Evolutionary conservation across 2,113 vertebrate genomes (phyloP).

Genomic region (Alaudala cheleensis): DNA sequence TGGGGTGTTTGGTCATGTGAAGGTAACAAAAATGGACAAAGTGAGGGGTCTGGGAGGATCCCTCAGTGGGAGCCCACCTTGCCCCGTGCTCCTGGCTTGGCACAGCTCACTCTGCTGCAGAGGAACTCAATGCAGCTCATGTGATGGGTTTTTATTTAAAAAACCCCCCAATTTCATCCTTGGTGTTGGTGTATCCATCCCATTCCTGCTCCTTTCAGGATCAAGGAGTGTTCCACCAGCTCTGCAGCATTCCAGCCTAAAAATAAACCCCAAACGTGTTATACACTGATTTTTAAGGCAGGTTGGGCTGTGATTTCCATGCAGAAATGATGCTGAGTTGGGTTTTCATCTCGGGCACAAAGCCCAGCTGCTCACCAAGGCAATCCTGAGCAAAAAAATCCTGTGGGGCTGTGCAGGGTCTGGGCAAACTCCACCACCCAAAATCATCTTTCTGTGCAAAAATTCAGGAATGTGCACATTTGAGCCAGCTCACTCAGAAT

Average conservation of each 20-base stretch:
- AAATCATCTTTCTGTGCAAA: background rate
- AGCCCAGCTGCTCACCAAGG: background rate
- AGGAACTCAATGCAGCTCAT: fast-evolving
- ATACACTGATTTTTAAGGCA: background rate
- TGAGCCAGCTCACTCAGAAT: background rate
- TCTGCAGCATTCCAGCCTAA: background rate
- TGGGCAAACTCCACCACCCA: background rate
- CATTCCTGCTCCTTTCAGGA: background rate
- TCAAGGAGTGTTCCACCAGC: background rate
- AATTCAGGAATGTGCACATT: background rate
- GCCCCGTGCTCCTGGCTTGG: background rate
- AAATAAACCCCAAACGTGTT: background rate
- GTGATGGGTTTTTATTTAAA: background rate
- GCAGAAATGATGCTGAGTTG: background rate
- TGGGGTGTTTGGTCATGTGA: background rate
- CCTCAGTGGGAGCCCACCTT: fast-evolving
- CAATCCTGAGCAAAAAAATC: background rate
- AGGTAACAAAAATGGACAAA: background rate
- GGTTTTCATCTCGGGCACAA: background rate
- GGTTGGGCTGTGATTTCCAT: background rate
- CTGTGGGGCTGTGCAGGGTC: background rate
- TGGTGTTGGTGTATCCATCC: background rate
- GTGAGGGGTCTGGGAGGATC: background rate
- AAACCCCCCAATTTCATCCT: background rate
- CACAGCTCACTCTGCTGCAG: background rate